Base-by-base conservation (phyloP, 30 jellyfish, hydroid and myxozoan genomes). In the Haliclystus octoradiatus region DNA sequence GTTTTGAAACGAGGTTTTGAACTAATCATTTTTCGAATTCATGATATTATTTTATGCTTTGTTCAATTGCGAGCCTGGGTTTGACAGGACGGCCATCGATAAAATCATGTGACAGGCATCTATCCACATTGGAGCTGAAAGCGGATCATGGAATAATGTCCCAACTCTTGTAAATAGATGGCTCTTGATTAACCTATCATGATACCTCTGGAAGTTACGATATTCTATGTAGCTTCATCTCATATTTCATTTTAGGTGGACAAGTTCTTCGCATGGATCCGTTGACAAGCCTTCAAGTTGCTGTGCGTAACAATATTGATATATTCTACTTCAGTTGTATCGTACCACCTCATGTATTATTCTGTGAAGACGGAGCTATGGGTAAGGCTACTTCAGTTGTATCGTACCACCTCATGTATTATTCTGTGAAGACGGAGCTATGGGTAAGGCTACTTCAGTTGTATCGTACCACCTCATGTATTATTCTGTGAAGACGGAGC, bases 371-470 rank as follows among this genome's bases (percentile, higher is more conserved):
- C 49, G 97, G 97, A 0, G 79, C 66, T 26, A 79, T 88, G 94
- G 97, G 97, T 88, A 74, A 31, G 94, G n/a, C 80, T 82, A 89
- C 77, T 89, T 89, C 68, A 72, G 95, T 49, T 89, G 98, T 68
- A 34, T 79, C 2, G 83, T 89, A 0, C 98, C 98, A 0, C 84
- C 88, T 2, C 94, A 89, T 62, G 87, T 82, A 7, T 70, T 69
- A 62, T 82, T 89, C 49, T 33, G 40, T 3, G 97, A 88, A 34
- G 84, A 66, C 49, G 97, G 97, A 0, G 79, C 66, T 26, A 79
- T 88, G 94, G 97, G 97, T 88, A 74, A 31, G 94, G n/a, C 80
- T 82, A 89, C 77, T 89, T 89, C 68, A 72, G 95, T 49, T 89
- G 98, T 68, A 34, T 79, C 2, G 83, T 89, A 0, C 98, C 98